A percentile compares a stretch with the other conserved stretches of the same genome.
Evolutionary conservation across 2,888 invertebrate genomes (phyloP).

Genomic region (Psylliodes chrysocephalus): DNA sequence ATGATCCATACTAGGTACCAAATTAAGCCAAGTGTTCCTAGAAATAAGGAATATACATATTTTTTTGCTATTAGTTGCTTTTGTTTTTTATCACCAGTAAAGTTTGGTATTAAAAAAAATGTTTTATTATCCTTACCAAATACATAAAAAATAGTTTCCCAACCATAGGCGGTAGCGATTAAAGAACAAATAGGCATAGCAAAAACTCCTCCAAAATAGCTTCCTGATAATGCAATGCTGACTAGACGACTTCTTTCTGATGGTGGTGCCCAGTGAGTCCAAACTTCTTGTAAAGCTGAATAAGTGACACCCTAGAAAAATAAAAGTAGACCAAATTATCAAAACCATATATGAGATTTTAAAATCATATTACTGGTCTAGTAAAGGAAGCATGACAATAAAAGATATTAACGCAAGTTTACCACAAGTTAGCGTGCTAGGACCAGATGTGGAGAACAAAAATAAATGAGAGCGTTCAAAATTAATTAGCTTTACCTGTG

Average conservation of each 20-base stretch:
- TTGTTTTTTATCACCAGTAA: too few species aligned
- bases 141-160: conserved; percentile 83
- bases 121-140: conserved; percentile 64
- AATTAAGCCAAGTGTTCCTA: conserved; percentile 73
- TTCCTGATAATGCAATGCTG: conserved; percentile 85
- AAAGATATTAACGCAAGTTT: too few species aligned
- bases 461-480: too few species aligned
- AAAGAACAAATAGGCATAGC: conserved; percentile 82
- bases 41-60: not conserved
- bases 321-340: too few species aligned
- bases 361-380: too few species aligned
- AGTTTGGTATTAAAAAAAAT: too few species aligned
- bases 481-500: too few species aligned
- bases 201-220: conserved; percentile 85
- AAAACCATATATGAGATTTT: too few species aligned
- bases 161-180: conserved; percentile 77
- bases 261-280: conserved; percentile 87
- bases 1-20: conserved; percentile 81
- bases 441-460: too few species aligned
- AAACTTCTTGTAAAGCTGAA: conserved; percentile 83
- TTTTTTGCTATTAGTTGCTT: too few species aligned
- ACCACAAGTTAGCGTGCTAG: too few species aligned
- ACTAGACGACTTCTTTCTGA: conserved; percentile 80
- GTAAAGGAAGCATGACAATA: too few species aligned
- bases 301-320: conserved; percentile 75